Conservation (phyloP, 2,797 vertebrate species). For the Siniperca obscura region DNA sequence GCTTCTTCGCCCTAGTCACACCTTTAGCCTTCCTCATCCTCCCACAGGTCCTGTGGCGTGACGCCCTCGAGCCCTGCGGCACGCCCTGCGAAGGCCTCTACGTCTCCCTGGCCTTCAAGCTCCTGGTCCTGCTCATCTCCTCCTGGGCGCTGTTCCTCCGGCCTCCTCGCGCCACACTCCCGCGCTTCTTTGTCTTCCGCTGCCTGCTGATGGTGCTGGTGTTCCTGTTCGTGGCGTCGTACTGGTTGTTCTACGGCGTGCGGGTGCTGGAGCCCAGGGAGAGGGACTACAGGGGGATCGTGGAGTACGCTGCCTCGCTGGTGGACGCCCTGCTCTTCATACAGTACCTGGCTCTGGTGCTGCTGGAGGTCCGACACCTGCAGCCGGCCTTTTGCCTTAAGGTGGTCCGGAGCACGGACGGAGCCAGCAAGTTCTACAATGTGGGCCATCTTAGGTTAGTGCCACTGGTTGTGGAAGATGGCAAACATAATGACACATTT, state of each 20-base stretch:
- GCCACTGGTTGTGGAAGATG: background rate
- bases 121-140: conserved; percentile 92
- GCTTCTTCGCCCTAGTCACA: conserved; percentile 90
- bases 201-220: conserved; percentile 93
- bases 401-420: conserved; percentile 91
- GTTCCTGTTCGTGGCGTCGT: conserved; percentile 92
- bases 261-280: conserved; percentile 89
- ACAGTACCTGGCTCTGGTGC: conserved; percentile 92
- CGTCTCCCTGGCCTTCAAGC: conserved; percentile 94
- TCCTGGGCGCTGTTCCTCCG: conserved; percentile 95
- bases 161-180: conserved; percentile 89
- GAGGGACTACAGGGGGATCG: conserved; percentile 90
- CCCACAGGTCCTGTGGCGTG: conserved; percentile 91
- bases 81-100: conserved; percentile 94
- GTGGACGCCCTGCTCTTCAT: conserved; percentile 94
- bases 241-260: conserved; percentile 94
- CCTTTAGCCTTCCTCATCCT: conserved; percentile 93
- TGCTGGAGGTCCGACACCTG: conserved; percentile 92
- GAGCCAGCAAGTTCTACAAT: conserved; percentile 93
- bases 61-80: conserved; percentile 88
- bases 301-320: conserved; percentile 91
- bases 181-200: conserved; percentile 90
- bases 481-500: background rate
- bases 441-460: conserved; percentile 92
- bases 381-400: conserved; percentile 95